phyloP scores from a whole-genome alignment of 2,113 vertebrate species.

The Natator depressus region DNA sequence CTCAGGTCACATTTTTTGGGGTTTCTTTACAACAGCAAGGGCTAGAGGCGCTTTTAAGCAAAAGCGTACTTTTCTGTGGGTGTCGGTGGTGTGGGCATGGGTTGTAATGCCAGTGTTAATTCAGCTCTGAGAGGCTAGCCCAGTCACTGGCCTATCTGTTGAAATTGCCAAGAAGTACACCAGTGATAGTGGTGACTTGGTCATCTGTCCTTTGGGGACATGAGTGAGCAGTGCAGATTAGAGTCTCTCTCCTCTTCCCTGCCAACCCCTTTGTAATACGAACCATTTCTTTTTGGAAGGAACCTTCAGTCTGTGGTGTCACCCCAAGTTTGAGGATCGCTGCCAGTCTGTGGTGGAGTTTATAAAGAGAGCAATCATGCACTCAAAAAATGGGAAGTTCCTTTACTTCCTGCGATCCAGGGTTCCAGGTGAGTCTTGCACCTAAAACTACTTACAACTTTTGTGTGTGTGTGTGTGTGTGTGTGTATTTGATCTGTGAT shows the following conservation, averaged over 20 bases:
- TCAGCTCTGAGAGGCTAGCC: neutral
- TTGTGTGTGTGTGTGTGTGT: neutral
- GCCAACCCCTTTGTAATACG: rapidly evolving
- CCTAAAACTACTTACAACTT: neutral
- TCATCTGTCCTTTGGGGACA: neutral
- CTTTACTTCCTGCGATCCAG: slow-evolving; percentile 96
- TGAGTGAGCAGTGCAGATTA: rapidly evolving
- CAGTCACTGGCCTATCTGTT: neutral
- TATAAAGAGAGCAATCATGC: slow-evolving; percentile 97
- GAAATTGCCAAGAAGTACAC: neutral
- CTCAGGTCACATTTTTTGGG: rapidly evolving
- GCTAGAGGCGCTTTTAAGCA: neutral
- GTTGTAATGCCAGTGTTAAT: neutral
- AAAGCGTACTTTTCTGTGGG: neutral
- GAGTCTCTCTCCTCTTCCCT: neutral
- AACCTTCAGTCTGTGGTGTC: slow-evolving; percentile 98
- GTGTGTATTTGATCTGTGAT: neutral
- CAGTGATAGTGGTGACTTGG: neutral
- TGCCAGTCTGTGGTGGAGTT: slow-evolving; percentile 99
- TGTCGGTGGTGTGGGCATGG: neutral
- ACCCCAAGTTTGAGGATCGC: slow-evolving; percentile 98
- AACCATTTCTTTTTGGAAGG: slow-evolving; percentile 73
- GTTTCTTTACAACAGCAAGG: neutral
- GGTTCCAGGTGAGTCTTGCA: slow-evolving; percentile 87
- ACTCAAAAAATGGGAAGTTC: slow-evolving; percentile 97